phyloP scores from a whole-genome alignment of 2,113 vertebrate species.

The Scalopus aquaticus region DNA sequence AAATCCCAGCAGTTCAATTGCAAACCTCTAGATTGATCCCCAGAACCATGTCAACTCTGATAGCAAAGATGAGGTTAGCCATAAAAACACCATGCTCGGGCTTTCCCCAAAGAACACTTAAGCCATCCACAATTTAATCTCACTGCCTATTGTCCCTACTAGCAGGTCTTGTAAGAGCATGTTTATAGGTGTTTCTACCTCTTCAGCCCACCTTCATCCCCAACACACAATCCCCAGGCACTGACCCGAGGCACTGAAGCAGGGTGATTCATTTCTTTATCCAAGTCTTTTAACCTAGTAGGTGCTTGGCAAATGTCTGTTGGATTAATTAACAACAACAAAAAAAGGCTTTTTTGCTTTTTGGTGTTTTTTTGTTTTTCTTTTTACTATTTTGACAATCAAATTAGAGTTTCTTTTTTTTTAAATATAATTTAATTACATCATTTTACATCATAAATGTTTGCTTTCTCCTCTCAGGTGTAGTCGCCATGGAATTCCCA shows the following conservation, averaged over 20 bases:
- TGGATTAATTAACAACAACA: conserved; percentile 26
- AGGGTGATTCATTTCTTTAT: neutral
- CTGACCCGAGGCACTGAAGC: neutral
- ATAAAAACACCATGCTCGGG: neutral
- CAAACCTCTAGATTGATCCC: neutral
- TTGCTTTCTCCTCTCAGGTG: too few relatives aligned
- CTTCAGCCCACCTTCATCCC: neutral
- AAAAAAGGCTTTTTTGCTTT: too few relatives aligned
- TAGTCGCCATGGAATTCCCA: too few relatives aligned
- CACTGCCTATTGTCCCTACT: neutral
- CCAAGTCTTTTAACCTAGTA: neutral
- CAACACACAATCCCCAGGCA: neutral
- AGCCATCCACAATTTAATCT: neutral
- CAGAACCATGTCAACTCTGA: neutral
- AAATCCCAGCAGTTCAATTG: neutral
- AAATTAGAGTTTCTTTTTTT: too few relatives aligned
- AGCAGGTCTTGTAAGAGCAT: neutral
- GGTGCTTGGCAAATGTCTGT: neutral
- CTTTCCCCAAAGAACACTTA: neutral
- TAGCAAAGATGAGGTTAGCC: neutral
- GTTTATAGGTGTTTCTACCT: neutral
- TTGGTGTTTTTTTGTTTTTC: neutral
- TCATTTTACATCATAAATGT: too few relatives aligned
- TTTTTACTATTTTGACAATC: neutral
- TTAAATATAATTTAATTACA: too few relatives aligned